Conservation (phyloP, 2,113 vertebrate species). For the Oncorhynchus nerka region DNA sequence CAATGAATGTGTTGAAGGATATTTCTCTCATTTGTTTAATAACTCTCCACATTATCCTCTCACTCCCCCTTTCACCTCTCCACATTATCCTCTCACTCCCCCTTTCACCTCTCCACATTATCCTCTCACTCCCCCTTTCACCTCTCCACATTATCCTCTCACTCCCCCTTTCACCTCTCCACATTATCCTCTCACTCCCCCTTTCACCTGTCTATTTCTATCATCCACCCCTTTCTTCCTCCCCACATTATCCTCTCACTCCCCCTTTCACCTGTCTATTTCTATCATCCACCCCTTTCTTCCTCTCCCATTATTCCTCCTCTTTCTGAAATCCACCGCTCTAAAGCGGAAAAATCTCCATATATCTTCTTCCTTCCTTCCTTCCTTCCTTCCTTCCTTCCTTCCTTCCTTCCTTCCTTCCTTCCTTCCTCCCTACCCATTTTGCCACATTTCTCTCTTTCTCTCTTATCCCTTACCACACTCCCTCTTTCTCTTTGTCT, state of each 20-base stretch:
- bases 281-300: conserved; percentile 5
- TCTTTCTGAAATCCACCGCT: background rate
- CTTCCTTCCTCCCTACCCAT: background rate
- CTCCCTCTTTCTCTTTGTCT: background rate
- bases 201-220: no score
- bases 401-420: background rate
- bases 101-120: no score
- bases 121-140: no score
- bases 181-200: no score
- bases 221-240: no score
- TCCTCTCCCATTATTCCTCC: background rate
- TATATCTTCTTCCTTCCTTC: background rate
- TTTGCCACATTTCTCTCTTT: background rate
- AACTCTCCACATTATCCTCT: background rate
- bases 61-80: background rate
- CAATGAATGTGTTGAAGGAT: background rate
- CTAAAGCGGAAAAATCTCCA: background rate
- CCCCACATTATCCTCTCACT: background rate
- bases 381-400: background rate
- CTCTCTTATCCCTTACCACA: no score
- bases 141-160: no score
- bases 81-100: no score
- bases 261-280: background rate
- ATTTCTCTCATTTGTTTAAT: background rate
- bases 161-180: no score